Evolutionary conservation across 92 coral and sea anemone genomes (phyloP).

Genomic region (Parazoanthus swiftii): DNA sequence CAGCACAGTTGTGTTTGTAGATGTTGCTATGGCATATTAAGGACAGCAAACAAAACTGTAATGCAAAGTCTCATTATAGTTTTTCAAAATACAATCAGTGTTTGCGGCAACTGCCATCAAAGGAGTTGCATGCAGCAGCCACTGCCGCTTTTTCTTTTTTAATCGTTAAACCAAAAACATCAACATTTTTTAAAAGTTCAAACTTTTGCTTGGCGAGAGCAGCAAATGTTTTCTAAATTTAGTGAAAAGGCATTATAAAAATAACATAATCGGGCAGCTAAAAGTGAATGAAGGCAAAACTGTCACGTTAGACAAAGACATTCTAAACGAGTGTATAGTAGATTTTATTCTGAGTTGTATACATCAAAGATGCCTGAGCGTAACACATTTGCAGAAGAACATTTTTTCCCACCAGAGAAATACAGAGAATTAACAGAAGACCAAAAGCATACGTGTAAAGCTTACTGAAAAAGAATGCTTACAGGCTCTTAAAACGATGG

Average conservation of each 20-base stretch:
- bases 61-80: no score
- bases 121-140: no score
- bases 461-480: neutral
- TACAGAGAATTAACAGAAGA: neutral
- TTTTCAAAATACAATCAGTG: no score
- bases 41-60: no score
- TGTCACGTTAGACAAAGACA: slow-evolving; percentile 17
- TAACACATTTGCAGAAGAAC: neutral
- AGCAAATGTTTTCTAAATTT: slow-evolving; percentile 16
- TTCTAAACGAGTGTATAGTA: neutral
- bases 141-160: no score
- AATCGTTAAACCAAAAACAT: no score
- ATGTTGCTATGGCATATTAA: no score
- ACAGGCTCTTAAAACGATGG: neutral
- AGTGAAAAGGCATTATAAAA: slow-evolving; percentile 14
- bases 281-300: neutral
- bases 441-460: neutral
- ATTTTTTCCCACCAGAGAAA: neutral
- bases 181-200: no score
- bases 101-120: no score
- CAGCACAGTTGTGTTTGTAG: no score
- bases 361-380: neutral
- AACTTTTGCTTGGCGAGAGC: slow-evolving; percentile 26
- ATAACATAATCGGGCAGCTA: neutral
- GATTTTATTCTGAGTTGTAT: neutral